These are phyloP conservation scores for Cyclopterus lumpus DNA, from an alignment of 2,797 vertebrate species.

Conservation along the genomic window DNA sequence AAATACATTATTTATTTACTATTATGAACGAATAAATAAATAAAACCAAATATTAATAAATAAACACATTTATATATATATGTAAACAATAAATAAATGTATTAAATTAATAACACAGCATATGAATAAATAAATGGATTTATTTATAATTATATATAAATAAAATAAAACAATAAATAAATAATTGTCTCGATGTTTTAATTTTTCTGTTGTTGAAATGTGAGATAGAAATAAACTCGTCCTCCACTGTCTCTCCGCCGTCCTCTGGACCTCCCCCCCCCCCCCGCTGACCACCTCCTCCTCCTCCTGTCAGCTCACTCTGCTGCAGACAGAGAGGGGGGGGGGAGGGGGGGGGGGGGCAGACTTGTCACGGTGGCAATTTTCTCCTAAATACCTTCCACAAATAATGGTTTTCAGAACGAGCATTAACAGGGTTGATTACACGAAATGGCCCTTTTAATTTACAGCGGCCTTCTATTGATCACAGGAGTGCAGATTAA, in stretches of 20 bases:
- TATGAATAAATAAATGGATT: too few species aligned
- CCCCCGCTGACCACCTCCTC: too few species aligned
- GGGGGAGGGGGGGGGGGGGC: background rate
- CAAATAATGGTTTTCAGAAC: conserved; percentile 99
- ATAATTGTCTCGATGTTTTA: background rate
- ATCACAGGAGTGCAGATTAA: conserved; percentile 99
- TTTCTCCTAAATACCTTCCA: conserved; percentile 96
- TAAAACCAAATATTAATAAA: too few species aligned
- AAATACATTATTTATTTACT: background rate
- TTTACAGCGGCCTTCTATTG: conserved; percentile 99
- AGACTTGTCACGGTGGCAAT: conserved; percentile 88
- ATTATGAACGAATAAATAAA: too few species aligned
- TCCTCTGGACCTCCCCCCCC: background rate
- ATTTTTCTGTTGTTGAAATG: background rate
- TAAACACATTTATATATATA: too few species aligned
- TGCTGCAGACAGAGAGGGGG: background rate
- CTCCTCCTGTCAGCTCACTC: background rate
- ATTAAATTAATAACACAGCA: too few species aligned
- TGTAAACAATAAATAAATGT: too few species aligned
- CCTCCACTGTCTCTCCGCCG: too few species aligned
- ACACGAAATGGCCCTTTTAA: conserved; percentile 99
- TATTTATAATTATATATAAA: too few species aligned
- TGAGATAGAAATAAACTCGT: background rate
- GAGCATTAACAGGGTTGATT: conserved; percentile 99
- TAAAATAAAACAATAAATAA: background rate